Base-by-base conservation (phyloP, 2,113 vertebrate genomes). In the Datnioides undecimradiatus region DNA sequence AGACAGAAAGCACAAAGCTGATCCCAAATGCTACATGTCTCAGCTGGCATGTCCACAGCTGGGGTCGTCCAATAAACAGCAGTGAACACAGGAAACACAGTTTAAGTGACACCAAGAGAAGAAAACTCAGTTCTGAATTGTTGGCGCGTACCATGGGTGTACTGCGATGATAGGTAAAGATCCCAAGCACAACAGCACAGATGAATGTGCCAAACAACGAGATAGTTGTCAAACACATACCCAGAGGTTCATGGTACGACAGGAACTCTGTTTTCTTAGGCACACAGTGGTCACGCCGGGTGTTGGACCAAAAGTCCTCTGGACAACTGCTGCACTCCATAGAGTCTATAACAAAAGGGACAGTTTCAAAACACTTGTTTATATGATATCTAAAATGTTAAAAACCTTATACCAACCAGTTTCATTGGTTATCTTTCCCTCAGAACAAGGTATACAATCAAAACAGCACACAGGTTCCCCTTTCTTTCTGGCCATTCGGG, bases 381-480 rank as follows among this genome's bases (percentile, higher is more conserved):
- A n/a, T 21, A 46, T 19, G 1, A 8, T 29, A 38, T 62, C 8
- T 72, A 3, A 36, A 74, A 11, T 4, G 3, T 27, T 51, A 54
- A 7, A 41, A 49, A 65, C 4, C 1, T 3, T 45, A 64, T 25
- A 62, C 82, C 17, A 29, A 96, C 95, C 94, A 80, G 93, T 92
- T 14, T 33, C 3, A 55, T 85, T 82, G 65, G 91, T 95, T 64
- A 95, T 87, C 7, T 93, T 87, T 62, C 95, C 95, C 29, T 96
- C 94, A 55, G 94, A 93, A 83, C 95, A 95, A 3, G 80, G 88
- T 34, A 96, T 87, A 55, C 94, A 96, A 63, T 96, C 93, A 72
- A 95, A 96, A 84, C 95, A 95, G 66, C 95, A 96, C 21, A 84
- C 65, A 1, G 94, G 93, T 58, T 96, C 72, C 8, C 94, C 93